Evolutionary conservation across 1,140 invertebrate genomes (phyloP), one percentile per base, ranked within the genome.

Genomic region (Pseudobourletiella spinata): DNA sequence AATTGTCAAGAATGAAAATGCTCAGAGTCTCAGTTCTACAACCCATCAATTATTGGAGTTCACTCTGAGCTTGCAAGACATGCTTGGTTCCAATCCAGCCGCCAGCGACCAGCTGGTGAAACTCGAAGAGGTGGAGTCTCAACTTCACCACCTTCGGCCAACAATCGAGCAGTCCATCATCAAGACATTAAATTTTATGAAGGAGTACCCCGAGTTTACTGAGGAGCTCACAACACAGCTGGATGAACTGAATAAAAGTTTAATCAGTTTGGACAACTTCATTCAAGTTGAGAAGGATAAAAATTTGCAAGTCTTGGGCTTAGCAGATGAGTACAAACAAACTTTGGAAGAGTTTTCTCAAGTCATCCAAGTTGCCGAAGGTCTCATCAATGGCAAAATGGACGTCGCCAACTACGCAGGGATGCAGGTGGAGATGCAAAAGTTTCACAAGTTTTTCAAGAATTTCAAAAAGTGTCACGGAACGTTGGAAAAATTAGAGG

Each of bases 361-460:
- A 71, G 90, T 91, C 24, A 88, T 86, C 2, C 83, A 88, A 29
- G 80, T 91, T 2, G 88, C 89, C 2, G 85, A 90, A 73, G 83
- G 83, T 48, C 73, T 91, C 26, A 76, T 91, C 2, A 84, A 87
- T 44, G 84, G 82, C 68, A 84, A 85, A 18, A 83, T 90, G 28
- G 81, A 82, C 1, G 87, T 88, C 1, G 81, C 78, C 39, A 83
- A 84, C 66, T 76, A 89, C 57, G 82, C 86, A 68, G 85, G 89
- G 69, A 74, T 91, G 11, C 86, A 88, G 56, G 86, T 90, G 70
- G 89, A 91, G 76, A 87, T 91, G 75, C 87, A 90, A 67, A 91
- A 89, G 71, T 87, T 91, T 71, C 80, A 88, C 43, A 89, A 89
- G 71, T 91, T 91, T 75, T 91, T 92, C 71, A 85, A 88, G 0